These are phyloP conservation scores for Kuschelorhynchus macadamiae DNA, from an alignment of 2,888 invertebrate species.

Conservation along the genomic window DNA sequence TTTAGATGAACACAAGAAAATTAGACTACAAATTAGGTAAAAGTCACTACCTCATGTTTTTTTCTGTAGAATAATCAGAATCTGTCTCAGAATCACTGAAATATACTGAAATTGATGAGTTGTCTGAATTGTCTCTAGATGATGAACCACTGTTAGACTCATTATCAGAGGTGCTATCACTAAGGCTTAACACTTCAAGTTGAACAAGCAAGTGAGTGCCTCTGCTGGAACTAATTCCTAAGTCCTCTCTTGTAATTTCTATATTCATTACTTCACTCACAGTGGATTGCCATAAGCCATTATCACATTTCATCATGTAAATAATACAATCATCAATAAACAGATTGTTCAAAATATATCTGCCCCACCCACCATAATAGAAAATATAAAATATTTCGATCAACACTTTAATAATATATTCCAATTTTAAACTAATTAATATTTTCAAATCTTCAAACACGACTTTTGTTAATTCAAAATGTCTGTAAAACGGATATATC, in stretches of 20 bases:
- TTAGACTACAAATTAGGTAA: too few relatives aligned
- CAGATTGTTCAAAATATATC: constrained; percentile 88
- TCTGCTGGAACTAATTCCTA: too few relatives aligned
- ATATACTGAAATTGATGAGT: constrained; percentile 31
- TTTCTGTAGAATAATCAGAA: constrained; percentile 15
- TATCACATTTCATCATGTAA: constrained; percentile 82
- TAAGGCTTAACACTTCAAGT: too few relatives aligned
- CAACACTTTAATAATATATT: constrained; percentile 80
- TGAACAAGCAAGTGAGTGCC: too few relatives aligned
- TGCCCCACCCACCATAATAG: constrained; percentile 71
- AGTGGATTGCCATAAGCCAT: constrained; percentile 70
- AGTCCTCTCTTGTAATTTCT: constrained; percentile 61
- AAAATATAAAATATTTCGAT: constrained; percentile 82
- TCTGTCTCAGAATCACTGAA: constrained; percentile 40
- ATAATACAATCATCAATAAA: constrained; percentile 90
- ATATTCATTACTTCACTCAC: constrained; percentile 70
- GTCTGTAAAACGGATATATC: constrained; percentile 83
- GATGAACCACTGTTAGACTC: constrained; percentile 34
- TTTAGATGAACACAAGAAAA: too few relatives aligned
- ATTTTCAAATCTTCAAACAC: constrained; percentile 79
- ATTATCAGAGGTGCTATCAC: too few relatives aligned
- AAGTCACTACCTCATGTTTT: too few relatives aligned
- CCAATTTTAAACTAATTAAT: constrained; percentile 72
- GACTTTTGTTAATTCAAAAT: constrained; percentile 79
- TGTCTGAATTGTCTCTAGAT: constrained; percentile 31